phyloP scores from a whole-genome alignment of 2,113 vertebrate species.

The Chionis minor region DNA sequence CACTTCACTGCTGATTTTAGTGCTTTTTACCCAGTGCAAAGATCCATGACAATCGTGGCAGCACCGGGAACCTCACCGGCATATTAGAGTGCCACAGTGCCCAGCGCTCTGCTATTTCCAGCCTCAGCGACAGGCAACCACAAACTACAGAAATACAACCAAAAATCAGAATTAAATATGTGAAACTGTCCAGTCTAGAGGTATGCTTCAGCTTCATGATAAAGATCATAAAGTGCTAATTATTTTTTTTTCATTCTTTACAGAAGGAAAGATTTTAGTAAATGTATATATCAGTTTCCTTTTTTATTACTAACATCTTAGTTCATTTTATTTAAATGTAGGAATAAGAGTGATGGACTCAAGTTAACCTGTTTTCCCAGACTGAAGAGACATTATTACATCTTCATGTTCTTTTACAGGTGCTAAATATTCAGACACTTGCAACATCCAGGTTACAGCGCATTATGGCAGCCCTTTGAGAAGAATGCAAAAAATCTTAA shows the following conservation, averaged over 20 bases:
- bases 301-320: background rate
- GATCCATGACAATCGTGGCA: background rate
- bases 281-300: background rate
- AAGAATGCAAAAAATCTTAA: constrained; percentile 3
- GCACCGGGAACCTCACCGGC: background rate
- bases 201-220: background rate
- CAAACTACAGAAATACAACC: background rate
- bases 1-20: background rate
- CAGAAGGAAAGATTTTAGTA: background rate
- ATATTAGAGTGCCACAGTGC: rapidly evolving
- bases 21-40: background rate
- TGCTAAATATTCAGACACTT: constrained; percentile 7
- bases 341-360: background rate
- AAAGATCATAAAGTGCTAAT: background rate
- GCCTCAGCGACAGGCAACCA: background rate
- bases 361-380: background rate
- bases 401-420: background rate
- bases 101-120: background rate
- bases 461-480: background rate
- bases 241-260: background rate
- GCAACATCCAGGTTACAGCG: background rate
- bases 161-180: background rate
- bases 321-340: background rate
- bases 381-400: background rate
- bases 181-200: background rate